Evolutionary conservation across 2,888 invertebrate species (phyloP).

Genomic region (Tiliacea aurago): DNA sequence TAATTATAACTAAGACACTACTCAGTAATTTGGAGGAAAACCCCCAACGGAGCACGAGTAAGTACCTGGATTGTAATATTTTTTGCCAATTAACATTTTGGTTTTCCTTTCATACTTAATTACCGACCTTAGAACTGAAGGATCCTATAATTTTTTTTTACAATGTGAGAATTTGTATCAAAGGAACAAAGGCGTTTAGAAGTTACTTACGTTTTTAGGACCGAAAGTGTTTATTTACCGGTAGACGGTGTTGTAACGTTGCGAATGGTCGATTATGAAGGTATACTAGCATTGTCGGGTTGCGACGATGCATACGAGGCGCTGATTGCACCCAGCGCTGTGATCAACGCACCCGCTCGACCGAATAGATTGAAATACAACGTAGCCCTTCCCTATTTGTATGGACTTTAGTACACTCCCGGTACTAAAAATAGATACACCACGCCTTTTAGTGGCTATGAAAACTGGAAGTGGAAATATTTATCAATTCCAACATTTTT

Average conservation of each 20-base stretch:
- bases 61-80: slow-evolving; percentile 20
- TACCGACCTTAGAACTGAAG: too few species aligned
- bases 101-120: slow-evolving; percentile 26
- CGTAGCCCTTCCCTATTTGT: slow-evolving; percentile 38
- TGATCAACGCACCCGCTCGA: slow-evolving; percentile 69
- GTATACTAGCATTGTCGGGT: slow-evolving; percentile 68
- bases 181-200: slow-evolving; percentile 4
- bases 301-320: slow-evolving; percentile 76
- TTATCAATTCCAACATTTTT: neutral
- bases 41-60: slow-evolving; percentile 4
- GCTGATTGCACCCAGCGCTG: slow-evolving; percentile 74
- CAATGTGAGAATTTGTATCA: neutral
- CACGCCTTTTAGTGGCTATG: neutral
- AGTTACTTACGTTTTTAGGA: slow-evolving; percentile 4
- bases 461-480: neutral
- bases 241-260: slow-evolving; percentile 33
- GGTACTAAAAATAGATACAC: neutral
- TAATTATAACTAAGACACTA: slow-evolving; percentile 26
- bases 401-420: slow-evolving; percentile 5
- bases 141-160: neutral
- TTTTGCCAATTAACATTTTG: slow-evolving; percentile 41
- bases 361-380: slow-evolving; percentile 68
- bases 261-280: slow-evolving; percentile 45
- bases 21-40: slow-evolving; percentile 27
- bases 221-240: slow-evolving; percentile 16